Base-by-base conservation (phyloP, 2,888 invertebrate species). In the Carabus problematicus region DNA sequence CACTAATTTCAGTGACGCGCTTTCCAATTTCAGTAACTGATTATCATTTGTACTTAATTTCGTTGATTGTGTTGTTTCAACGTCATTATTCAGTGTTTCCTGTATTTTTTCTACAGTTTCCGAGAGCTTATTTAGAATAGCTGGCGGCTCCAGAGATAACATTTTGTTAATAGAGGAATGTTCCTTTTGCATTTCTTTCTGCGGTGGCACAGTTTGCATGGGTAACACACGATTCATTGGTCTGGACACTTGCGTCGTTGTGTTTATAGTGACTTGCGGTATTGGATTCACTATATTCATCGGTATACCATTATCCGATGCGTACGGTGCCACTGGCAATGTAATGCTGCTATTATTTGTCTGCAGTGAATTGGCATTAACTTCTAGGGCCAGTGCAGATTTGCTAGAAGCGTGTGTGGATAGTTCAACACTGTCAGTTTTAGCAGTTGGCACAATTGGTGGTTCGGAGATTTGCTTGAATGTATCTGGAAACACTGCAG, bases 181-280 rank as follows among this genome's bases (percentile, higher is more conserved):
- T 70, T 84, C 78, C 73, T 84, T 82, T 71, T 80, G 85, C 71
- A 84, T 83, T 71, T 86, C 85, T 78, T 76, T 76, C 45, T 72
- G 70, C 43, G 87, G 85, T 8, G 85, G 85, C 64, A 88, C 86
- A 72, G 91, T 89, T 75, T 91, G 92, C 85, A 92, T 88, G 8
- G 92, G 92, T 61, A 92, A 77, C 1, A 92, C 92, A 72, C 92
- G 85, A 77, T 91, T 92, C 85, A 92, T 92, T 49, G 92, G 92
- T 70, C 92, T 83, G 80, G 83, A 83, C 63, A 79, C 79, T 8
- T 74, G 73, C 12, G 77, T 72, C 8, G 82, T 78, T 16, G 47
- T 8, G 1, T 54, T 14, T 11, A 1, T 29, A 16, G 29, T 42
- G 12, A 41, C 18, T 76, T 86, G 86, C 55, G 85, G 85, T 64